phyloP scores from a whole-genome alignment of 2,888 invertebrate genomes.

The Rugalucina vietnamica region DNA sequence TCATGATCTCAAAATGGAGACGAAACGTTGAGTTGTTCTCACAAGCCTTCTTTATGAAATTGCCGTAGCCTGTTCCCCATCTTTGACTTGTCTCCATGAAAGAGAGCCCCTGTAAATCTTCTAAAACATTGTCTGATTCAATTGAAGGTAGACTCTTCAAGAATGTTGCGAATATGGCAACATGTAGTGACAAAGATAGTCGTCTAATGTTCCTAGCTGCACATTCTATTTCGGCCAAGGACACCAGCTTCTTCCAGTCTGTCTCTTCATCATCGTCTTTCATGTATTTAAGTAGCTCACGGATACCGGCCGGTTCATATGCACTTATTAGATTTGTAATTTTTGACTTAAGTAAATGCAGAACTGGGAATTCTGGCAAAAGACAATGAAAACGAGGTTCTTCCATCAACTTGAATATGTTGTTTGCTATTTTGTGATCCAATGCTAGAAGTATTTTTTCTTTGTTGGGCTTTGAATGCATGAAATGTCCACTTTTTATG shows the following conservation, averaged over 20 bases:
- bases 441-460: background rate
- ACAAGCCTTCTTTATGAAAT: background rate
- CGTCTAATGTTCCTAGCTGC: background rate
- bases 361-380: background rate
- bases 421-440: background rate
- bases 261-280: background rate
- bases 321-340: background rate
- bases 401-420: background rate
- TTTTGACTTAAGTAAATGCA: background rate
- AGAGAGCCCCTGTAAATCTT: background rate
- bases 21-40: background rate
- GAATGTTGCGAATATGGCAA: background rate
- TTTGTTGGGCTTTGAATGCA: background rate
- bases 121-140: background rate
- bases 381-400: background rate
- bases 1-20: constrained; percentile 31
- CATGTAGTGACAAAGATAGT: background rate
- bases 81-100: background rate
- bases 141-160: background rate
- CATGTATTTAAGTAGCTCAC: background rate
- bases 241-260: background rate
- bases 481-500: background rate
- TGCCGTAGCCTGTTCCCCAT: background rate
- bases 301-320: background rate
- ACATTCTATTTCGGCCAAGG: background rate